Base-by-base conservation (phyloP, 2,113 vertebrate genomes). In the Aleadryas rufinucha region DNA sequence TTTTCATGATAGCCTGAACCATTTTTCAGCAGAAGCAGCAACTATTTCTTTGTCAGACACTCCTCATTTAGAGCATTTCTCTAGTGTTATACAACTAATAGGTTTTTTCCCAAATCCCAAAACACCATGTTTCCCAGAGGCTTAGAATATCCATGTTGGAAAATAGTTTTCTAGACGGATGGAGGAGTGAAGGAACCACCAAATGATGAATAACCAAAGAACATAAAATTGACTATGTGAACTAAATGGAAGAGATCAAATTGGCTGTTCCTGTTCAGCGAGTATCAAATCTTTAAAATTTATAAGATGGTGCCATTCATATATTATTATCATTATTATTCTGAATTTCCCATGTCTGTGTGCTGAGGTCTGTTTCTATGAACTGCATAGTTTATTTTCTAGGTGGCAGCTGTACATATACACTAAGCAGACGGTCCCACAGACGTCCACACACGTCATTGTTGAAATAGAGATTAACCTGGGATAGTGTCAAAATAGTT, bases 391-490 rank as follows among this genome's bases (percentile, higher is more conserved):
- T 69, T 90, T 72, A 78, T 81, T 93, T 95, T 90, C 90, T 68
- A 79, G 83, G 56, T 94, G 88, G 87, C 93, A 95, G 88, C 69
- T n/a, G 41, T 89, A 96, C 80, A 89, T 57, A 93, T 93, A 96
- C 92, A 92, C 31, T 92, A 90, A 96, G 61, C 95, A 97, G 95
- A 93, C 49, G 33, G 83, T 75, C 79, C 69, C 37, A 47, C 75
- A 96, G 83, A 96, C 0, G 30, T 92, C 78, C 81, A 83, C 87
- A 93, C 87, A 93, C 2, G 2, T 78, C 88, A 78, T 9, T 71
- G 86, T 13, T 77, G 85, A 95, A 95, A 86, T 8, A 78, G 89
- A 95, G 89, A 96, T 94, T 95, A 96, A 95, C 95, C 95, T 97
- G 95, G 90, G 92, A 87, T 8, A 78, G 72, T 84, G 93, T 95